Evolutionary conservation across 2,797 vertebrate species (phyloP), one percentile per base, ranked within the genome.

Genomic region (Pseudocheirus occidentalis): DNA sequence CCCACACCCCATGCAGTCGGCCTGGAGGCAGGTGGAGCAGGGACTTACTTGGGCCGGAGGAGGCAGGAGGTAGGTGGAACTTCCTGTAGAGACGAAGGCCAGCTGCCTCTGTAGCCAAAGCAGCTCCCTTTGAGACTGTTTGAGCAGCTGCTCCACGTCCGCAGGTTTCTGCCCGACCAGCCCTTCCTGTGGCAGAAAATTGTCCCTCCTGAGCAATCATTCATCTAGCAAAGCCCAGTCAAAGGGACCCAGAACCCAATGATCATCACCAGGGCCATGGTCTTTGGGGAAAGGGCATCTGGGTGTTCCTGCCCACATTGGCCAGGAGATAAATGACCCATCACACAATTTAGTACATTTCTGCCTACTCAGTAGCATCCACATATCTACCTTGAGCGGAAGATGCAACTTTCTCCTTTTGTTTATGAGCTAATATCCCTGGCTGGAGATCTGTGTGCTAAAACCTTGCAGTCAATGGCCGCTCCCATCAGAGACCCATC

Each of bases 51-150:
- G 99, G 93, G 98, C 97, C 11, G 97, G 95, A 93, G 98, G 97
- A 93, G 98, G 97, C 96, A 97, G 98, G 94, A 97, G 97, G 95
- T 96, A 97, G 91, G 93, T 90, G 29, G 98, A 40, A 81, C 97
- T 98, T 96, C 97, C 98, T 91, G 98, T 94, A 53, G 98, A 97
- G 95, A 98, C 95, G 93, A 98, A 97, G 93, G 98, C 98, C 96
- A 99, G 98, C 59, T 98, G 99, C 91, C 98, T 99, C 98, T 98
- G 99, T 91, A 98, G 99, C 98, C 98, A 98, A 92, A 98, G 95
- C 56, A 98, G 97, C 91, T 99, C 99, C 87, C 97, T 98, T 98
- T 98, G 99, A 90, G 98, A 97, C 92, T 97, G 98, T 95, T 98
- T 99, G 94, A 99, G 98, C 96, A 99, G 96, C 97, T 98, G 98